These are phyloP conservation scores for Colletes latitarsis DNA, from an alignment of 1,140 invertebrate genomes.

Conservation along the genomic window DNA sequence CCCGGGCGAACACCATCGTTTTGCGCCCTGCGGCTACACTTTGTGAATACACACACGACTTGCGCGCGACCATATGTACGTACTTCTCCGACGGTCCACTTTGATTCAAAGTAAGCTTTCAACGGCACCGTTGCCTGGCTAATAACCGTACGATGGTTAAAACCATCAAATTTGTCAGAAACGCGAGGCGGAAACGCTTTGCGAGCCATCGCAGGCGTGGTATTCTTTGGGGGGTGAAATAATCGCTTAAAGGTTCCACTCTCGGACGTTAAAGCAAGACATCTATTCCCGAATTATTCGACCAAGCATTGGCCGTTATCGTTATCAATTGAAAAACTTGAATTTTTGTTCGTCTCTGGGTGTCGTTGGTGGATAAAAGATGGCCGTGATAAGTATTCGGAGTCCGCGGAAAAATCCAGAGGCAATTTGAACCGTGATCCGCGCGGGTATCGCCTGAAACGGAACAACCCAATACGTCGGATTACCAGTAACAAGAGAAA, in stretches of 20 bases:
- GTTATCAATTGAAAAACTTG: no score
- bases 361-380: not conserved
- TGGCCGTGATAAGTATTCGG: not conserved
- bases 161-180: constrained; percentile 16
- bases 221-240: not conserved
- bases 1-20: constrained; percentile 43
- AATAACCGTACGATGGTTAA: not conserved
- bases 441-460: constrained; percentile 7
- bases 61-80: not conserved
- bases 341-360: no score
- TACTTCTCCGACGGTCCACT: not conserved
- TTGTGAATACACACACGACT: constrained; percentile 1
- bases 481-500: constrained; percentile 22
- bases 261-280: no score
- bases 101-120: constrained; percentile 25
- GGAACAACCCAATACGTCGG: constrained; percentile 22
- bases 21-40: constrained; percentile 25
- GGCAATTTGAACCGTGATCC: constrained; percentile 21
- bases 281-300: no score
- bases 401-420: not conserved
- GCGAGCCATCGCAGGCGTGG: no score
- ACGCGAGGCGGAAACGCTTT: not conserved
- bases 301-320: no score
- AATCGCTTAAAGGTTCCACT: not conserved
- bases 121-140: not conserved